These are phyloP conservation scores for Apotomis turbidana DNA, from an alignment of 2,888 invertebrate species.

Conservation along the genomic window DNA sequence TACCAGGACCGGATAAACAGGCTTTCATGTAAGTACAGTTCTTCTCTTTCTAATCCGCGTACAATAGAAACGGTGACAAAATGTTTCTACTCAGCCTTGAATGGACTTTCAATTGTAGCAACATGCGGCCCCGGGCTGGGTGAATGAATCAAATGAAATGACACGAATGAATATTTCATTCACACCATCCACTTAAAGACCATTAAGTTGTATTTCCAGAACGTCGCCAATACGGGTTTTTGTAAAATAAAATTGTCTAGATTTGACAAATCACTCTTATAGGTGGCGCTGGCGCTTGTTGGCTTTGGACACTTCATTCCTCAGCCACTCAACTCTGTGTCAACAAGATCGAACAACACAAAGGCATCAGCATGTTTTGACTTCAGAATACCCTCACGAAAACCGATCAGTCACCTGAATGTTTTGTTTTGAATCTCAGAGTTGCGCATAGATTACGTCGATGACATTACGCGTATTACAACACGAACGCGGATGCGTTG, in stretches of 20 bases:
- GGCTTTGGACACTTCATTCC: too few species aligned
- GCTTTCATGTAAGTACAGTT: constrained; percentile 30
- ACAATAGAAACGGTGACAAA: constrained; percentile 25
- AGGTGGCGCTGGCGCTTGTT: too few species aligned
- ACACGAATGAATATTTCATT: constrained; percentile 51
- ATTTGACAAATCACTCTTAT: too few species aligned
- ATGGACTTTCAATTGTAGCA: constrained; percentile 61
- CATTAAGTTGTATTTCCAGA: constrained; percentile 1
- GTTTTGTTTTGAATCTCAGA: constrained; percentile 10
- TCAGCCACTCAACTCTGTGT: too few species aligned
- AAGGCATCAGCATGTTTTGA: too few species aligned
- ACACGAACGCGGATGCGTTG: constrained; percentile 29
- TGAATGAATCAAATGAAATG: constrained; percentile 62
- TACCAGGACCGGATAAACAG: constrained; percentile 29
- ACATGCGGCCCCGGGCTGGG: constrained; percentile 53
- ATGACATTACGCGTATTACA: constrained; percentile 3
- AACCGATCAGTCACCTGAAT: background rate
- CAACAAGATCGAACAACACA: too few species aligned
- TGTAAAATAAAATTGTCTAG: background rate
- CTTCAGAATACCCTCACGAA: background rate
- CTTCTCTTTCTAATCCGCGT: constrained; percentile 40
- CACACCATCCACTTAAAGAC: constrained; percentile 40
- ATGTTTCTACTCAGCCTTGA: constrained; percentile 54
- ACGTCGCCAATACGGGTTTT: background rate
- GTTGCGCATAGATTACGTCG: constrained; percentile 21